phyloP scores from a whole-genome alignment of 2,797 vertebrate species.

The Jordanella pulchra region DNA sequence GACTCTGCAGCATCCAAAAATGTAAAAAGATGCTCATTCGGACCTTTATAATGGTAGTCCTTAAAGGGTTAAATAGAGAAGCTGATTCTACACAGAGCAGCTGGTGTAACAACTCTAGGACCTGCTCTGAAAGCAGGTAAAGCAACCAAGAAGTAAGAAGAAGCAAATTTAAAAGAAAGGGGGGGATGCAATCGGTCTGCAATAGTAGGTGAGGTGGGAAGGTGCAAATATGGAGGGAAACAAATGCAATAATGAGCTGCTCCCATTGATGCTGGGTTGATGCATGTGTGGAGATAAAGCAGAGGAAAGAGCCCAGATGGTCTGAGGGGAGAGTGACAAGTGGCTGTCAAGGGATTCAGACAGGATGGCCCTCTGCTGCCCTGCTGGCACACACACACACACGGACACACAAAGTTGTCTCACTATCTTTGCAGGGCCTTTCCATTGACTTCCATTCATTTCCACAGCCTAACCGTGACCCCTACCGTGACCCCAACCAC shows the following conservation, averaged over 20 bases:
- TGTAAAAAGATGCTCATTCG: too few species aligned
- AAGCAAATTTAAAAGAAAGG: constrained; percentile 5
- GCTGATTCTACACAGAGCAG: constrained; percentile 26
- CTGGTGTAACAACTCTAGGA: constrained; percentile 35
- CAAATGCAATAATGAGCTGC: constrained; percentile 55
- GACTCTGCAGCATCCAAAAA: too few species aligned
- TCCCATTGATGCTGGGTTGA: constrained; percentile 45
- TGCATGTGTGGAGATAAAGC: constrained; percentile 53
- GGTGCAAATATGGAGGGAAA: constrained; percentile 54
- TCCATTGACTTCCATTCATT: too few species aligned
- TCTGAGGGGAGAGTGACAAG: constrained; percentile 71
- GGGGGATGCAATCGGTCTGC: constrained; percentile 3
- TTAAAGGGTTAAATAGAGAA: too few species aligned
- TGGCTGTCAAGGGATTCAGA: constrained; percentile 68
- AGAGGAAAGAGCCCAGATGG: constrained; percentile 71
- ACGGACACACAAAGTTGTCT: constrained; percentile 14
- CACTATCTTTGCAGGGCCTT: too few species aligned
- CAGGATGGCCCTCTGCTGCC: constrained; percentile 63
- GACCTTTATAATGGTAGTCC: too few species aligned
- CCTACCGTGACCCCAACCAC: too few species aligned
- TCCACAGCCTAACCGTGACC: too few species aligned
- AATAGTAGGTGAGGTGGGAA: constrained; percentile 36
- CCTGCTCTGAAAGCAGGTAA: constrained; percentile 36
- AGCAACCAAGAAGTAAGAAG: neutral
- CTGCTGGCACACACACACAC: constrained; percentile 45